These are phyloP conservation scores for Anabacerthia variegaticeps DNA, from an alignment of 2,797 vertebrate species.

Conservation along the genomic window DNA sequence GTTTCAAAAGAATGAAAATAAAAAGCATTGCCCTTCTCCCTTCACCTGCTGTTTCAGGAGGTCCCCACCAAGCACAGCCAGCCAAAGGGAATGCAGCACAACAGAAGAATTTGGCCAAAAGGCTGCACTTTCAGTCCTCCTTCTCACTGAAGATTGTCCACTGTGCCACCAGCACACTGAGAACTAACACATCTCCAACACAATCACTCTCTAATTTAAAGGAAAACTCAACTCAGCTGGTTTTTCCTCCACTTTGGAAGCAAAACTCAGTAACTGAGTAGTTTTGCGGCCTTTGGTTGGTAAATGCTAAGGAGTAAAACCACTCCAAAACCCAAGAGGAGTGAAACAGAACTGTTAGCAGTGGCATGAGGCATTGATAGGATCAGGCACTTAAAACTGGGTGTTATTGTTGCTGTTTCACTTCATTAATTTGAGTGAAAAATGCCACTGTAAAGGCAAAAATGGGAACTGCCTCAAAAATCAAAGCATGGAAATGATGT, in stretches of 20 bases:
- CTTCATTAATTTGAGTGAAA: not conserved
- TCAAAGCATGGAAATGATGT: not conserved
- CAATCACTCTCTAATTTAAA: not conserved
- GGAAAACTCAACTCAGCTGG: not conserved
- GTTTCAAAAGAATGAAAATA: not conserved
- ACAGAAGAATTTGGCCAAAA: not conserved
- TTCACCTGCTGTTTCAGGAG: not conserved
- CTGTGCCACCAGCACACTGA: not conserved
- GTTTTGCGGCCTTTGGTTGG: not conserved
- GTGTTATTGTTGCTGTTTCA: not conserved
- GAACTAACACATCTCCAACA: not conserved
- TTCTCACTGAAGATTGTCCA: not conserved
- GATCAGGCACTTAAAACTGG: not conserved
- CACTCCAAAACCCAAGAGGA: not conserved
- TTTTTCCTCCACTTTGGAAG: not conserved
- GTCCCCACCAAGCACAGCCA: not conserved
- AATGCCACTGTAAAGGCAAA: not conserved
- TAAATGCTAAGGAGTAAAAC: not conserved
- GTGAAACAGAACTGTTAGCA: not conserved
- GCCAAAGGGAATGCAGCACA: not conserved
- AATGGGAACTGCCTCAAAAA: not conserved
- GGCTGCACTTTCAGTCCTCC: not conserved
- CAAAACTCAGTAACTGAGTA: not conserved
- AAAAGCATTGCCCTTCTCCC: not conserved
- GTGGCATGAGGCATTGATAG: not conserved